Evolutionary conservation across 2,888 invertebrate species (phyloP).

Genomic region (Caenorhabditis wallacei): DNA sequence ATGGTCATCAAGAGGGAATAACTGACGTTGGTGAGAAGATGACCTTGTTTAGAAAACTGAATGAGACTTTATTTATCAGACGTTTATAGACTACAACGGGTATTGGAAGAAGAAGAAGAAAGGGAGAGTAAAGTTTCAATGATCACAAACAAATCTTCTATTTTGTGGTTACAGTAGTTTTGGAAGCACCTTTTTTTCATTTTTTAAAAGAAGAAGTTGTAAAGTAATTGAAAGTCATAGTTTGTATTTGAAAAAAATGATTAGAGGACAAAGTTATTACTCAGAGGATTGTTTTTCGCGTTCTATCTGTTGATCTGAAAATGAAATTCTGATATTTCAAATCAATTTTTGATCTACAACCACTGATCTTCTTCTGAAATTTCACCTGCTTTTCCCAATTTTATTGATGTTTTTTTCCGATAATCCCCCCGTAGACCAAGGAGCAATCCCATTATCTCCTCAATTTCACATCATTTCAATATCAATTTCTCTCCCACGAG

Average conservation of each 20-base stretch:
- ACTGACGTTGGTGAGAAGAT: conserved; percentile 20
- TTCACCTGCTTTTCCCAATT: not conserved
- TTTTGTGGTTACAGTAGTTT: conserved; percentile 11
- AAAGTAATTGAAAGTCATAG: not conserved
- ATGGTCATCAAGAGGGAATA: conserved; percentile 15
- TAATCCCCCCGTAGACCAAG: not conserved
- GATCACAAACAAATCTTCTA: conserved; percentile 23
- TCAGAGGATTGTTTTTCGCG: too few species aligned
- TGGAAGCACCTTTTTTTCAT: not conserved
- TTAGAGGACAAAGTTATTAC: too few species aligned
- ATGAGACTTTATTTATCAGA: not conserved
- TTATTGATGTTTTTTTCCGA: not conserved
- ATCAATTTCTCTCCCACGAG: conserved; percentile 35
- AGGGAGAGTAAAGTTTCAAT: conserved; percentile 22
- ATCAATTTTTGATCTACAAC: too few species aligned
- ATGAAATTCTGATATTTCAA: too few species aligned
- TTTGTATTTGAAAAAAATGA: not conserved
- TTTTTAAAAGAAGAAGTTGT: too few species aligned
- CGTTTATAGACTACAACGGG: conserved; percentile 30
- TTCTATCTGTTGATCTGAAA: too few species aligned
- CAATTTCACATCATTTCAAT: not conserved
- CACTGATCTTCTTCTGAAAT: too few species aligned
- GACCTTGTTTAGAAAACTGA: conserved; percentile 33
- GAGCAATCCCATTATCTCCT: conserved; percentile 17
- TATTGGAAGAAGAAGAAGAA: not conserved